Evolutionary conservation across 2,888 invertebrate species (phyloP), one percentile per base, ranked within the genome.

Genomic region (Meloe dianella): DNA sequence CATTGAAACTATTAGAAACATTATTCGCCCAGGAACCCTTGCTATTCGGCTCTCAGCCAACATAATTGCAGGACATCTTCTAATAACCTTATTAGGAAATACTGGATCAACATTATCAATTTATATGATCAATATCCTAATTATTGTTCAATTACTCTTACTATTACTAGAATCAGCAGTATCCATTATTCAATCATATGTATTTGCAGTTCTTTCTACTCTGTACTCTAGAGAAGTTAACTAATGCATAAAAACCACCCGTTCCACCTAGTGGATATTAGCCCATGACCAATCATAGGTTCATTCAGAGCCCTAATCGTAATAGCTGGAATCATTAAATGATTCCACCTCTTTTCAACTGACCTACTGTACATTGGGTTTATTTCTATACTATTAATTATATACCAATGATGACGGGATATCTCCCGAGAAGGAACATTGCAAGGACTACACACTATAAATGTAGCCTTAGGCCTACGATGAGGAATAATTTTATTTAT

Each of bases 401-500:
- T 89, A 83, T 86, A 82, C 77, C 89, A 90, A 88, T 91, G 90
- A 89, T 90, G 90, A 87, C 90, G 90, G 80, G 90, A 91, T 85
- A 81, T 91, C 56, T 85, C 85, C 22, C 90, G 90, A 73, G 91
- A 91, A 87, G 85, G 89, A 73, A 88, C 89, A 0, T 86, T 85
- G 64, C 89, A 90, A 87, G 91, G 91, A 1, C 80, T 86, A 63
- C 91, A 92, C 77, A 89, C 90, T 0, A 81, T 83, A 27, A 77
- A 83, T 77, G 90, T 91, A 1, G 82, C 84, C 10, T 85, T 84
- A 80, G 89, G 89, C 1, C 76, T 92, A 81, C 88, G 88, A 67
- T 88, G 88, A 86, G 91, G 91, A 74, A 91, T 91, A 88, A 89
- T 91, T 80, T 80, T 91, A 84, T 91, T 91, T 86, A 90, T 91